phyloP scores from a whole-genome alignment of 2,797 vertebrate species.

The Acanthiza pusilla region DNA sequence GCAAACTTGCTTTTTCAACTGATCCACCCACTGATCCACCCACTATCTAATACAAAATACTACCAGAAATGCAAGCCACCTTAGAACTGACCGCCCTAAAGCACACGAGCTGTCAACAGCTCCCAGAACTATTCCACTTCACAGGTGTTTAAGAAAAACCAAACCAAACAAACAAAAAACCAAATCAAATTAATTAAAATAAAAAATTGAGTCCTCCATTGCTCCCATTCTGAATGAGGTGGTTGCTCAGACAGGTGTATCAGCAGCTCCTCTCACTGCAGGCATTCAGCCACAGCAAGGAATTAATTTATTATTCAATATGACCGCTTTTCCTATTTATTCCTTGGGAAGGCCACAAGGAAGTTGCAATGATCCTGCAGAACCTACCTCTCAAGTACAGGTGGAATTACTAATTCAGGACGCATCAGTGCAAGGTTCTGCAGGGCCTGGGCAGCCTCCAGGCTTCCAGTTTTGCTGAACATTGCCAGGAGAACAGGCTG shows the following conservation, averaged over 20 bases:
- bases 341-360: neutral
- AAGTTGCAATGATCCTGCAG: neutral
- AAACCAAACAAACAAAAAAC: neutral
- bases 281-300: neutral
- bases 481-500: slow-evolving; percentile 95
- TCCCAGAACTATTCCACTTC: neutral
- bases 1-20: neutral
- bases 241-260: neutral
- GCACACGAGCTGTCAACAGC: neutral
- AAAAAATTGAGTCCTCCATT: neutral
- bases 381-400: slow-evolving; percentile 93
- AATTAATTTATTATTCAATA: neutral
- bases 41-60: neutral
- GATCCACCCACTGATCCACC: neutral
- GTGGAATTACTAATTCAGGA: slow-evolving; percentile 94
- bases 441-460: slow-evolving; percentile 94
- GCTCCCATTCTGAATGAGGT: neutral
- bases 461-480: slow-evolving; percentile 98
- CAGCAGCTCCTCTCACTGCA: neutral
- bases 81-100: neutral
- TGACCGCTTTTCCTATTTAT: neutral
- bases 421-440: slow-evolving; percentile 96
- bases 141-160: neutral
- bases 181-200: neutral
- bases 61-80: neutral